Percentiles rank a stretch among this genome's conserved stretches.
Evolutionary conservation across 2,113 vertebrate genomes (phyloP).

Genomic region (Sigmodon hispidus): DNA sequence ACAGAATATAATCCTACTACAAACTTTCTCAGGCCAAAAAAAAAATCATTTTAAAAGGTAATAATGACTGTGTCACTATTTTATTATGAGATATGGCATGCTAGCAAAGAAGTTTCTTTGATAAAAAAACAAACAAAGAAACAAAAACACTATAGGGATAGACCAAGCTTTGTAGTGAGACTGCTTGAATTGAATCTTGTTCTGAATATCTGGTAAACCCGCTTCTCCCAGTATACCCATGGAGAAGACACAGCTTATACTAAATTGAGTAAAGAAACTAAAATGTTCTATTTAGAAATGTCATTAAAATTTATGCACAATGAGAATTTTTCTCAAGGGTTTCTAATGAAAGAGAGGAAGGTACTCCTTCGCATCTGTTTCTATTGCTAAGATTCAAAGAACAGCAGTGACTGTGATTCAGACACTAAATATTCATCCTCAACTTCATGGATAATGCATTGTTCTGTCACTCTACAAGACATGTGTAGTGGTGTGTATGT

Average conservation of each 20-base stretch:
- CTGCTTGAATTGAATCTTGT: not conserved
- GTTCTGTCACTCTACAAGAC: not conserved
- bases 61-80: not conserved
- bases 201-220: not conserved
- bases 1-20: too few relatives aligned
- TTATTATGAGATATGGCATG: not conserved
- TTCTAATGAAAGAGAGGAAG: not conserved
- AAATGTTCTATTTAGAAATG: not conserved
- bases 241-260: not conserved
- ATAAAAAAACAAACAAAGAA: too few relatives aligned
- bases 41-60: not conserved
- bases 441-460: not conserved
- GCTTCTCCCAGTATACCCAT: not conserved
- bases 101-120: not conserved
- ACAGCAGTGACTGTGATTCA: not conserved
- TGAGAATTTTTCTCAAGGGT: not conserved
- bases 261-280: not conserved
- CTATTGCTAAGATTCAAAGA: not conserved
- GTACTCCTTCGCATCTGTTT: not conserved
- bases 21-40: not conserved
- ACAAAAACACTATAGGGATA: not conserved
- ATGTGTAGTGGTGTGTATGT: not conserved
- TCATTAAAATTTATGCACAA: not conserved
- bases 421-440: not conserved
- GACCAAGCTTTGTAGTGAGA: not conserved